Percentiles rank a stretch among this genome's conserved stretches.
These are phyloP conservation scores for Tigriopus californicus DNA, from an alignment of 2,888 invertebrate genomes.

Conservation along the genomic window DNA sequence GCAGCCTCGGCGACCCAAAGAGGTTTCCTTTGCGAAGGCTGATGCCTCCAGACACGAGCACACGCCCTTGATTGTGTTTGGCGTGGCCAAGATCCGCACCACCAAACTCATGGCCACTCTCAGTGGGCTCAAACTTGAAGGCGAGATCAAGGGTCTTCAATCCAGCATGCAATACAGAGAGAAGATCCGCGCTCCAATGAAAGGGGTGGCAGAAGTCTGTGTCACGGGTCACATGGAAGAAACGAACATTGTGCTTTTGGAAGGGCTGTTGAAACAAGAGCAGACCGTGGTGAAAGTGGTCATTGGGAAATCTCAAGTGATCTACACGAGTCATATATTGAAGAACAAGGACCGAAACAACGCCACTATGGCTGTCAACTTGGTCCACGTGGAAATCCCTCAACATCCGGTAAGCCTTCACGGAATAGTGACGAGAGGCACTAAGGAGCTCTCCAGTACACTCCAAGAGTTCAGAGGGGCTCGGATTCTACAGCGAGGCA, in stretches of 20 bases:
- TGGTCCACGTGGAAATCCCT: conserved; percentile 82
- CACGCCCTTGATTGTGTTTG: conserved; percentile 43
- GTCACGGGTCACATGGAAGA: conserved; percentile 13
- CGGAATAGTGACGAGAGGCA: conserved; percentile 91
- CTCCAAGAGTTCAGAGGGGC: conserved; percentile 40
- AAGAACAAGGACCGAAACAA: conserved; percentile 57
- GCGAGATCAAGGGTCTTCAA: conserved; percentile 75
- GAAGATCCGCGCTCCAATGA: conserved; percentile 1
- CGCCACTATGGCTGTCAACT: conserved; percentile 63
- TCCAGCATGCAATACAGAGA: conserved; percentile 66
- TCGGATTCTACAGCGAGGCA: conserved; percentile 7
- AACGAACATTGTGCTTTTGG: conserved; percentile 12
- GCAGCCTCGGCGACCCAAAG: neutral
- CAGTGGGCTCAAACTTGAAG: conserved; percentile 81
- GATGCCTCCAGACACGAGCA: conserved; percentile 18
- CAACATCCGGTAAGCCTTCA: conserved; percentile 95
- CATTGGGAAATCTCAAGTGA: conserved; percentile 73
- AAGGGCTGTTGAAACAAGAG: conserved; percentile 4
- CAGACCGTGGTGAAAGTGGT: conserved; percentile 33
- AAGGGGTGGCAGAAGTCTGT: conserved; percentile 9
- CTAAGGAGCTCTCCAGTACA: conserved; percentile 76
- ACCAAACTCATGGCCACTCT: conserved; percentile 70
- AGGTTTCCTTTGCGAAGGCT: conserved; percentile 15
- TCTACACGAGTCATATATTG: conserved; percentile 66
- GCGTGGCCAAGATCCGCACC: conserved; percentile 65